Percentiles rank a stretch among this genome's conserved stretches.
phyloP scores from a whole-genome alignment of 2,113 vertebrate genomes.

The Micromys minutus region DNA sequence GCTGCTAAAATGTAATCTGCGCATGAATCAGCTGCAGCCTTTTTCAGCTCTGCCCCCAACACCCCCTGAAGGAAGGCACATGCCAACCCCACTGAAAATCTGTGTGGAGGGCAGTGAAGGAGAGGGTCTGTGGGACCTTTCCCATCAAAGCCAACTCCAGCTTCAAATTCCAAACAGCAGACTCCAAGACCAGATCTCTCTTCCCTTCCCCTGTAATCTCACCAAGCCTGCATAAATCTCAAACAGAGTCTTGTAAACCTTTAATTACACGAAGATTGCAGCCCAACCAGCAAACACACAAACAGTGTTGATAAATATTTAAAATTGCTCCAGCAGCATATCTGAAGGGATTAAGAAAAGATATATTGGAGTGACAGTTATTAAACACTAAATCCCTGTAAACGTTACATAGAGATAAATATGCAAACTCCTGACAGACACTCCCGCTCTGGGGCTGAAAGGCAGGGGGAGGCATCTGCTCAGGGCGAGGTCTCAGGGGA shows the following conservation, averaged over 20 bases:
- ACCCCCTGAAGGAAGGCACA: accelerated
- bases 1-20: not conserved
- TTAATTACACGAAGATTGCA: slow-evolving; percentile 86
- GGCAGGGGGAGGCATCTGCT: slow-evolving; percentile 21
- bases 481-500: not conserved
- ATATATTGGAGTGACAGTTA: slow-evolving; percentile 84
- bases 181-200: slow-evolving; percentile 17
- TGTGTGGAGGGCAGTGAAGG: too few species aligned
- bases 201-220: slow-evolving; percentile 68
- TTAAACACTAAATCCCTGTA: slow-evolving; percentile 85
- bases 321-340: slow-evolving; percentile 80
- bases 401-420: slow-evolving; percentile 83
- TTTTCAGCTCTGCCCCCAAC: not conserved
- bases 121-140: accelerated
- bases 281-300: slow-evolving; percentile 73
- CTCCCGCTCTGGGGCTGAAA: slow-evolving; percentile 51
- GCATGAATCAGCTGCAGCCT: not conserved
- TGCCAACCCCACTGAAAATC: accelerated
- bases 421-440: slow-evolving; percentile 77
- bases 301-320: slow-evolving; percentile 84
- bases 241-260: slow-evolving; percentile 84
- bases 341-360: slow-evolving; percentile 84
- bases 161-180: not conserved
- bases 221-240: slow-evolving; percentile 70
- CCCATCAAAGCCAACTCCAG: not conserved